Percentiles rank a stretch among this genome's conserved stretches.
phyloP scores from a whole-genome alignment of 2,797 vertebrate genomes.

The Phrynocephalus guinanensis region DNA sequence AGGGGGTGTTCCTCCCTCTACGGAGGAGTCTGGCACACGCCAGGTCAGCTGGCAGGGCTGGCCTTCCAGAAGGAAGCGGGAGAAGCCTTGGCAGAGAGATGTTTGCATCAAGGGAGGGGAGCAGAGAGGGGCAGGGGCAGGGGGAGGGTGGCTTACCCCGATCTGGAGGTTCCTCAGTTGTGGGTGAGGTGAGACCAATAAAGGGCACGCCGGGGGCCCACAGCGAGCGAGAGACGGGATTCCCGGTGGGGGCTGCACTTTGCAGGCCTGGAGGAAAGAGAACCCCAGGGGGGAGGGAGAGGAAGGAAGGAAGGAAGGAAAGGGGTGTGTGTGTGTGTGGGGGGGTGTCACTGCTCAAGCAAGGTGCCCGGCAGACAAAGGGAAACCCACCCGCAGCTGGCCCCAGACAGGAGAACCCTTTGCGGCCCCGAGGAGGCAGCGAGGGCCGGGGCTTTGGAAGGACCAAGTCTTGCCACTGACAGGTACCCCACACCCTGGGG shows the following conservation, averaged over 20 bases:
- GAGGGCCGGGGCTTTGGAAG: too few relatives aligned
- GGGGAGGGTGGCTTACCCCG: constrained; percentile 73
- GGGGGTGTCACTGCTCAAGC: background rate
- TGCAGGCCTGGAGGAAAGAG: constrained; percentile 72
- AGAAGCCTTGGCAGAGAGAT: constrained; percentile 68
- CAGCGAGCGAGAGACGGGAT: constrained; percentile 76
- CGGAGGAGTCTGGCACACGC: constrained; percentile 69
- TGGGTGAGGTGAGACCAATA: constrained; percentile 74
- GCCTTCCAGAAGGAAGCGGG: constrained; percentile 29
- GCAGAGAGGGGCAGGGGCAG: background rate
- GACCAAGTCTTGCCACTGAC: too few relatives aligned
- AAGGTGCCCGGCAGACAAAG: too few relatives aligned
- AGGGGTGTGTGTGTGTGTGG: accelerated
- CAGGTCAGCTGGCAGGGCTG: constrained; percentile 31
- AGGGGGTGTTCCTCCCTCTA: constrained; percentile 72
- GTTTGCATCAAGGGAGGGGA: constrained; percentile 33
- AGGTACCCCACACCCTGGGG: too few relatives aligned
- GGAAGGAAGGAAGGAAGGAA: background rate
- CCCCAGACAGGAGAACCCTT: too few relatives aligned
- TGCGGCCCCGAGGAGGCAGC: too few relatives aligned
- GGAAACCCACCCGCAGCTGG: background rate
- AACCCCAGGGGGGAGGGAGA: constrained; percentile 47
- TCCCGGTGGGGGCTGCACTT: constrained; percentile 78
- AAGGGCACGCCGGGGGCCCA: constrained; percentile 74
- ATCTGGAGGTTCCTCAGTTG: constrained; percentile 79